Evolutionary conservation across 2,888 invertebrate genomes (phyloP).

Genomic region (Tiliacea aurago): DNA sequence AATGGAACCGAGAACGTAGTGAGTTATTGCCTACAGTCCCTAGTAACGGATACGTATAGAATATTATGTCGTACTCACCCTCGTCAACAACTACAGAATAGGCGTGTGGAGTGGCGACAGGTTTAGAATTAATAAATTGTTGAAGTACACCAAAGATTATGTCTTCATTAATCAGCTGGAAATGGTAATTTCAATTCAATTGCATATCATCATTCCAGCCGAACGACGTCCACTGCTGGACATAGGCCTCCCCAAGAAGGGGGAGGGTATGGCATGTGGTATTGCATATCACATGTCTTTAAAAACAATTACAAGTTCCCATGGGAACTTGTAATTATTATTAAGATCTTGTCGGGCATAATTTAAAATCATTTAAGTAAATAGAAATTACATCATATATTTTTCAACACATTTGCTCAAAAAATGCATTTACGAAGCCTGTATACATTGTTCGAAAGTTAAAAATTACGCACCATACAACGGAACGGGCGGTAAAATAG

Average conservation of each 20-base stretch:
- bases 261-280: too few species aligned
- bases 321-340: too few species aligned
- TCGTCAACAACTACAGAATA: conserved; percentile 35
- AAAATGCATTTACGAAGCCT: too few species aligned
- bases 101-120: conserved; percentile 9
- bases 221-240: too few species aligned
- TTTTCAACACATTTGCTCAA: too few species aligned
- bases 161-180: conserved; percentile 24
- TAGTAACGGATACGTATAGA: conserved; percentile 15
- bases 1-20: conserved; percentile 1
- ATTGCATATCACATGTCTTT: background rate
- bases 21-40: conserved; percentile 1
- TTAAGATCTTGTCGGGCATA: too few species aligned
- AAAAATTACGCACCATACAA: too few species aligned
- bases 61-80: conserved; percentile 29
- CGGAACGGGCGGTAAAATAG: too few species aligned
- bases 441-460: too few species aligned
- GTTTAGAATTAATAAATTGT: conserved; percentile 28
- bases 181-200: background rate
- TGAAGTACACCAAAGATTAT: conserved; percentile 3
- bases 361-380: background rate
- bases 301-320: background rate
- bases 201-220: too few species aligned
- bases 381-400: too few species aligned
- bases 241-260: too few species aligned